Evolutionary conservation across 2,888 invertebrate species (phyloP).

Genomic region (Parthenolecanium corni): DNA sequence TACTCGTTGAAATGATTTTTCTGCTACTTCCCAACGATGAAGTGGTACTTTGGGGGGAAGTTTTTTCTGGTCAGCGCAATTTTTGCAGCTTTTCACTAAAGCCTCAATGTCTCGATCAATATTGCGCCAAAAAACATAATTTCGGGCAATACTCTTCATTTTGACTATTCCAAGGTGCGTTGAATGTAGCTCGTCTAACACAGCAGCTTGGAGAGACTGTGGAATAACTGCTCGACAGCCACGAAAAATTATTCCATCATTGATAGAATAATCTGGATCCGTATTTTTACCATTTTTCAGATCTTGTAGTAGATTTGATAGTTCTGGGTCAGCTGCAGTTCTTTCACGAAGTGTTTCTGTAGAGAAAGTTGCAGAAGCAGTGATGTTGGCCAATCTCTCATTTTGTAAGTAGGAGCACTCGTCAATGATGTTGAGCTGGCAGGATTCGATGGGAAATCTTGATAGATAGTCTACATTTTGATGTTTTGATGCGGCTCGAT

Average conservation of each 20-base stretch:
- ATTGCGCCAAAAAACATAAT: conserved; percentile 34
- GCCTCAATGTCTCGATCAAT: conserved; percentile 33
- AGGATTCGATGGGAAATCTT: no score
- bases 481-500: not conserved
- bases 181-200: conserved; percentile 34
- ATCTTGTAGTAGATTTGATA: not conserved
- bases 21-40: conserved; percentile 34
- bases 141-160: conserved; percentile 34
- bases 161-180: conserved; percentile 34
- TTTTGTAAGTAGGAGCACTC: not conserved
- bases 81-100: conserved; percentile 31
- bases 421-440: not conserved
- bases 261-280: conserved; percentile 19
- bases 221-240: conserved; percentile 31
- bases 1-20: conserved; percentile 33
- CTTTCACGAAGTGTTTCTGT: conserved; percentile 14
- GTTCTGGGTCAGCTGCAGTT: conserved; percentile 3
- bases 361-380: not conserved
- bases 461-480: conserved; percentile 10
- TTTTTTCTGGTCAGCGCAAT: not conserved
- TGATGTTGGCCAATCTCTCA: not conserved
- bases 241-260: conserved; percentile 25
- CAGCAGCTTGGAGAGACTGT: conserved; percentile 18
- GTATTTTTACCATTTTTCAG: not conserved
- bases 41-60: conserved; percentile 32